Conservation (phyloP, 2,888 invertebrate genomes). For the Clepsis dumicolana region DNA sequence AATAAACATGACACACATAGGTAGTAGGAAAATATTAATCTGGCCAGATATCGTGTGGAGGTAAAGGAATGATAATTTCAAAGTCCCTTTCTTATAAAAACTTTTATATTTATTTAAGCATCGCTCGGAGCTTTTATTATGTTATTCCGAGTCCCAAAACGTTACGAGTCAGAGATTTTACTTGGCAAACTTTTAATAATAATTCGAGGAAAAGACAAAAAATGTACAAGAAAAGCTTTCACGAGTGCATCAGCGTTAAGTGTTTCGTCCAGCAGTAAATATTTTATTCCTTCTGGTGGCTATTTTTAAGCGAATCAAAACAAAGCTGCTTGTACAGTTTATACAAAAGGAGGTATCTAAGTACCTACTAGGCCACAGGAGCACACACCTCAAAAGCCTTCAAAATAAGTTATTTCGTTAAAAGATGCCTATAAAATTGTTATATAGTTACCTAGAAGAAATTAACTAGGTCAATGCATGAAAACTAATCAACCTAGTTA, state of each 20-base stretch:
- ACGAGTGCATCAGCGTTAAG: constrained; percentile 15
- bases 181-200: constrained; percentile 21
- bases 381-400: background rate
- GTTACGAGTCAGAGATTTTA: constrained; percentile 33
- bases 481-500: no score
- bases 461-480: background rate
- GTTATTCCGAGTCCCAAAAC: constrained; percentile 29
- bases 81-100: constrained; percentile 20
- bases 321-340: no score
- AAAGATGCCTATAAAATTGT: background rate
- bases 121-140: constrained; percentile 26
- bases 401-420: background rate
- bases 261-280: constrained; percentile 7
- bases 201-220: constrained; percentile 29
- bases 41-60: constrained; percentile 8
- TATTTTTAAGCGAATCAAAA: no score
- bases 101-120: constrained; percentile 22
- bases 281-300: no score
- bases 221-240: constrained; percentile 26
- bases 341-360: no score
- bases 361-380: no score
- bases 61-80: constrained; percentile 22
- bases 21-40: constrained; percentile 1
- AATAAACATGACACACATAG: background rate
- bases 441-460: no score